phyloP scores from a whole-genome alignment of 2,113 vertebrate genomes.

The Marmota flaviventris region DNA sequence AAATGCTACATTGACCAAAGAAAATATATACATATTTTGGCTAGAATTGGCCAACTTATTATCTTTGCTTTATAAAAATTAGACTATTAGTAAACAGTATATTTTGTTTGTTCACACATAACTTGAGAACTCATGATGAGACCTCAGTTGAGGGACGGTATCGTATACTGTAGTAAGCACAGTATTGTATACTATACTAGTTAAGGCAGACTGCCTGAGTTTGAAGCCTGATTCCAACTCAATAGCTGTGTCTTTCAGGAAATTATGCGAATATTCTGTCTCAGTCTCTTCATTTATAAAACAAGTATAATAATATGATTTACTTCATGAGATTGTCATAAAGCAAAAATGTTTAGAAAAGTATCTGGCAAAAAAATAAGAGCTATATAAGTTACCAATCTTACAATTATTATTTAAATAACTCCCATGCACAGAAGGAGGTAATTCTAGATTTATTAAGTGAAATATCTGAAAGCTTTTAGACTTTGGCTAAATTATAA shows the following conservation, averaged over 20 bases:
- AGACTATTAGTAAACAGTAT: neutral
- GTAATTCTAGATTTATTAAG: conserved; percentile 28
- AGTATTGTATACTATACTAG: too few species aligned
- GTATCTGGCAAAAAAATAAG: neutral
- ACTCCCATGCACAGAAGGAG: neutral
- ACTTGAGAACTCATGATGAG: neutral
- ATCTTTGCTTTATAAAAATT: neutral
- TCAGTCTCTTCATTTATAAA: neutral
- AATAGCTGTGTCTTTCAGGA: neutral
- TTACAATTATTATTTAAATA: neutral
- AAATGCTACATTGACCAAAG: neutral
- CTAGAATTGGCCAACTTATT: neutral
- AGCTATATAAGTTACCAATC: neutral
- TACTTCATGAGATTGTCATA: neutral
- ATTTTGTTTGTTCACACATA: neutral
- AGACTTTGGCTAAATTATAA: conserved; percentile 30
- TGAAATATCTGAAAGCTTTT: conserved; percentile 42
- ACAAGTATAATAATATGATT: neutral
- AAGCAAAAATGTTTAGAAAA: neutral
- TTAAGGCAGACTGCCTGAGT: neutral
- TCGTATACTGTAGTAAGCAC: neutral
- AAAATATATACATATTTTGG: neutral
- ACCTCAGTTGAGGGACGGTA: neutral
- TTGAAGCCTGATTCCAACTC: neutral
- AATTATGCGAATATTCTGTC: neutral